Conservation (phyloP, 1,140 invertebrate species). For the Drosophila burlai region DNA sequence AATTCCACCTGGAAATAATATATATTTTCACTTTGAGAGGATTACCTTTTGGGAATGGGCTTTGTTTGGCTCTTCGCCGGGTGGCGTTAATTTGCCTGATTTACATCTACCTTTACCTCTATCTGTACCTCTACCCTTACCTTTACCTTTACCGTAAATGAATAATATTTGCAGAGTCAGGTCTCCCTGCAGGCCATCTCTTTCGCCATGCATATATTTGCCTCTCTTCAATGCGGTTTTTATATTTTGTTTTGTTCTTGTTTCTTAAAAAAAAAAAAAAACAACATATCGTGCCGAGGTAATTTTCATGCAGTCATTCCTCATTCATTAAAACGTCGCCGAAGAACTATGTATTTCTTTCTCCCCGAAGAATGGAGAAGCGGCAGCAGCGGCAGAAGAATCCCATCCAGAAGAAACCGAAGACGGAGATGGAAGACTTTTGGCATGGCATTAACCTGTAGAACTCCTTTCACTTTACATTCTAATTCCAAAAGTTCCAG, state of each 20-base stretch:
- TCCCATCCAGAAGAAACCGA: constrained; percentile 11
- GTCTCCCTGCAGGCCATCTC: constrained; percentile 18
- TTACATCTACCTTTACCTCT: neutral
- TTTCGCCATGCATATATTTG: constrained; percentile 13
- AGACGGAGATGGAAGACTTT: constrained; percentile 32
- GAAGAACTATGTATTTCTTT: constrained; percentile 15
- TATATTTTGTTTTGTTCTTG: neutral
- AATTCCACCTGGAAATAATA: neutral
- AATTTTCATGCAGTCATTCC: constrained; percentile 75
- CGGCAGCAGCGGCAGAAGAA: constrained; percentile 10
- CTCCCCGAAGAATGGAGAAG: constrained; percentile 18
- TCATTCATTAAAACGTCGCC: constrained; percentile 70
- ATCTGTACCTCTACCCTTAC: neutral
- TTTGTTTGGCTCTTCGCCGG: constrained; percentile 23
- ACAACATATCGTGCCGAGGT: constrained; percentile 46
- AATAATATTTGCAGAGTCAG: constrained; percentile 29
- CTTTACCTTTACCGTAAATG: constrained; percentile 20
- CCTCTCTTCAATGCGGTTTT: constrained; percentile 3
- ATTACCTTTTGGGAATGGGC: neutral
- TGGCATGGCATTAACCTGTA: constrained; percentile 75
- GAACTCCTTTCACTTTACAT: constrained; percentile 82
- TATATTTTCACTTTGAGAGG: neutral
- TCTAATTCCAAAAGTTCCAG: constrained; percentile 80
- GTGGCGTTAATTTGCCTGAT: constrained; percentile 39
- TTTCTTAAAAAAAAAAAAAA: neutral